phyloP scores from a whole-genome alignment of 23 tunicate species.

The Halocynthia roretzi region DNA sequence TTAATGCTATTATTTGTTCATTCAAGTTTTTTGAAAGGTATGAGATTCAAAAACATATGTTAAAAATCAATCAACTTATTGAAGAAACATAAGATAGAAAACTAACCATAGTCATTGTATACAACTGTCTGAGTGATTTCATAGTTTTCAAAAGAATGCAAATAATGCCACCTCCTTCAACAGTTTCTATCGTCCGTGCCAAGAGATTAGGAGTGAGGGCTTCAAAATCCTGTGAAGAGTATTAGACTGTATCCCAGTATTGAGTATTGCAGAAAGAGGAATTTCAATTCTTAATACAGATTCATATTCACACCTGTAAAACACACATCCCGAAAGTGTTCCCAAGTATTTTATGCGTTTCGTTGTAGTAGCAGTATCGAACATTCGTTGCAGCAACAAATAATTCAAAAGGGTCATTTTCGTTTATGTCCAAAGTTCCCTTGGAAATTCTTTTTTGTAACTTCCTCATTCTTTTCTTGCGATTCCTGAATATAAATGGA shows the following conservation, averaged over 20 bases:
- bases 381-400: conserved; percentile 93
- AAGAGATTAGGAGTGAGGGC: conserved; percentile 91
- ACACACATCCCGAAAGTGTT: conserved; percentile 92
- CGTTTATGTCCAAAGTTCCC: conserved; percentile 78
- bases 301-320: conserved; percentile 51
- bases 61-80: too few relatives aligned
- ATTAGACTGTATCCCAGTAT: background rate
- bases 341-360: conserved; percentile 90
- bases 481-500: conserved; percentile 26
- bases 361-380: conserved; percentile 91
- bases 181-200: conserved; percentile 95
- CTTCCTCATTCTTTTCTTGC: conserved; percentile 79
- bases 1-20: too few relatives aligned
- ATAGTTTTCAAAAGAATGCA: conserved; percentile 66
- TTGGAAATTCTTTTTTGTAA: conserved; percentile 67
- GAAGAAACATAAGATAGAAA: background rate
- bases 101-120: conserved; percentile 88
- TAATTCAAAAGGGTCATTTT: conserved; percentile 89
- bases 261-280: background rate
- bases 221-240: conserved; percentile 75
- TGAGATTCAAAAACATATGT: too few relatives aligned
- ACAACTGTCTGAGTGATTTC: conserved; percentile 86
- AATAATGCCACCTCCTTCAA: conserved; percentile 94
- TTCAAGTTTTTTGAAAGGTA: too few relatives aligned
- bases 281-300: background rate